A percentile compares a stretch with the other conserved stretches of the same genome.
These are phyloP conservation scores for Leucoraja ocellata DNA, from an alignment of 2,797 vertebrate species.

Conservation along the genomic window DNA sequence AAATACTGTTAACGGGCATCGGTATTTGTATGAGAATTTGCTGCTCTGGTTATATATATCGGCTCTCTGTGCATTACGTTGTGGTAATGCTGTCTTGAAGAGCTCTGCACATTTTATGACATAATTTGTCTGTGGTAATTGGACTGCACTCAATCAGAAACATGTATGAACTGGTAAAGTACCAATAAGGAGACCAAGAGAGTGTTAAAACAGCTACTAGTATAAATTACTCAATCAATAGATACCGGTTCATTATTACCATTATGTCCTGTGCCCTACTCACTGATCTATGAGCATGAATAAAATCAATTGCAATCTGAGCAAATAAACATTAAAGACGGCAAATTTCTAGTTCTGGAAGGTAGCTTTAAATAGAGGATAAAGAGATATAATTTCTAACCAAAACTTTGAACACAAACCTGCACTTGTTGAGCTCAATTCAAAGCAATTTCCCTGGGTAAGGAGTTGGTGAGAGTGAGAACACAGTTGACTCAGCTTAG, in stretches of 20 bases:
- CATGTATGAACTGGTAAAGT: neutral
- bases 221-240: constrained; percentile 6
- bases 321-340: neutral
- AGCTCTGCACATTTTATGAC: neutral
- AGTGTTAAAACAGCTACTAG: neutral
- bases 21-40: neutral
- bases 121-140: neutral
- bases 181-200: too few relatives aligned
- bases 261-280: neutral
- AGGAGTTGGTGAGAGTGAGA: too few relatives aligned
- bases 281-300: neutral
- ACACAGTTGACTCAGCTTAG: too few relatives aligned
- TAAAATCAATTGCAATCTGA: constrained; percentile 17
- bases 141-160: neutral
- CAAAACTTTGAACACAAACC: neutral
- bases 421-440: neutral
- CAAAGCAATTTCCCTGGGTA: neutral
- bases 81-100: neutral
- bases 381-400: neutral
- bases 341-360: neutral
- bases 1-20: too few relatives aligned
- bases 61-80: neutral
- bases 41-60: neutral
- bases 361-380: neutral
- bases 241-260: neutral